Evolutionary conservation across 2,113 vertebrate species (phyloP), one percentile per base, ranked within the genome.

Genomic region (Lagopus muta): DNA sequence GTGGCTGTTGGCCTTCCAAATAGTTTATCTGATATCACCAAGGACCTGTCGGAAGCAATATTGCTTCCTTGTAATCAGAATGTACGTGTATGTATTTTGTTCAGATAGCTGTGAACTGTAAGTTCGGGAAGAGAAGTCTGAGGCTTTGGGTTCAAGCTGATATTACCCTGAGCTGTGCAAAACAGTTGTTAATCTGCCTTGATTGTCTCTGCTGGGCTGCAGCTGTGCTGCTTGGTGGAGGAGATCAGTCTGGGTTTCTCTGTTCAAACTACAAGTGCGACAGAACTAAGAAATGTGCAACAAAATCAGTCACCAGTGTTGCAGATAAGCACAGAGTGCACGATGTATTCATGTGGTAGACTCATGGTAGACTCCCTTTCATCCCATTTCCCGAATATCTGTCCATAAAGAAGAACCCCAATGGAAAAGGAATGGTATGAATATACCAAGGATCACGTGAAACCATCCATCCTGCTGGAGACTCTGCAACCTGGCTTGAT

Each of bases 391-490:
- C 79, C 50, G 54, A 32, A 71, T 58, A 70, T 95, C 40, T 82
- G 71, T 70, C 82, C 71, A 13, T 76, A 80, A 91, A 85, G 92
- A 82, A 57, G 62, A 82, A 55, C 88, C 93, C n/a, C 75, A 78
- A 88, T 91, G 67, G 45, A 58, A 90, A 70, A 94, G 55, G 82
- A 95, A 92, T 89, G 82, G 61, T 61, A 79, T 62, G 85, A 92
- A 92, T 95, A 67, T 94, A 94, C 69, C 90, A 65, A 69, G 27
- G 19, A 73, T 82, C 67, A 67, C 40, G 45, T 92, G 85, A 91
- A 94, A 85, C 78, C 38, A 57, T 20, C 55, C 7, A 34, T 95
- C 67, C 48, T 85, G 87, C 85, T 95, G 90, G 88, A 91, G 92
- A 80, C 71, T 6, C 42, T 73, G 87, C 65, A 94, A 86, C 90